Evolutionary conservation across 30 jellyfish, hydroid and myxozoan species (phyloP).

Genomic region (Hydractinia echinata): DNA sequence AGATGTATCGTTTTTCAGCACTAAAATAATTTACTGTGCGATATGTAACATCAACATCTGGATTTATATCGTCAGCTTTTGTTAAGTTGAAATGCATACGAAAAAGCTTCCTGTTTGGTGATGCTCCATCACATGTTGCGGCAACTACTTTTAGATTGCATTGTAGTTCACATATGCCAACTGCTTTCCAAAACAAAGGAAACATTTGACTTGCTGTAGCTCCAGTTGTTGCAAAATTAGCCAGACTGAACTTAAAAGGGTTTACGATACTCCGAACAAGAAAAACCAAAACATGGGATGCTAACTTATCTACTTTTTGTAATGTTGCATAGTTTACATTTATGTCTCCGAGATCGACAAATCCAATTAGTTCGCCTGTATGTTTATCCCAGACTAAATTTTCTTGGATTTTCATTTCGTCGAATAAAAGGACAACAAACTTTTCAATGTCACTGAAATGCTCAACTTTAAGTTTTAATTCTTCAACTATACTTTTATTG

Average conservation of each 20-base stretch:
- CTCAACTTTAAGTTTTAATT: slow-evolving; percentile 27
- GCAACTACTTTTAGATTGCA: too few relatives aligned
- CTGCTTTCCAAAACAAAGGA: slow-evolving; percentile 67
- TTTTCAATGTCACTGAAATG: slow-evolving; percentile 32
- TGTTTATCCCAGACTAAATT: slow-evolving; percentile 75
- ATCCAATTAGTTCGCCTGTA: slow-evolving; percentile 73
- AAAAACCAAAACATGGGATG: slow-evolving; percentile 61
- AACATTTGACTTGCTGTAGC: slow-evolving; percentile 53
- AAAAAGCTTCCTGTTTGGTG: too few relatives aligned
- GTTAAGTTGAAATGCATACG: too few relatives aligned
- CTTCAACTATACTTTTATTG: slow-evolving; percentile 33
- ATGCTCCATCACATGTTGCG: too few relatives aligned
- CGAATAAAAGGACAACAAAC: slow-evolving; percentile 47
- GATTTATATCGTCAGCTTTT: too few relatives aligned
- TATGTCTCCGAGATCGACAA: slow-evolving; percentile 64
- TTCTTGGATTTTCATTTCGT: slow-evolving; percentile 70
- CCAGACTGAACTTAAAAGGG: slow-evolving; percentile 55
- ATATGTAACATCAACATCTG: too few relatives aligned
- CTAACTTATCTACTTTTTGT: slow-evolving; percentile 36
- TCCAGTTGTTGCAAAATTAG: slow-evolving; percentile 66
- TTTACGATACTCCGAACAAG: slow-evolving; percentile 51
- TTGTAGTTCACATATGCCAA: slow-evolving; percentile 40
- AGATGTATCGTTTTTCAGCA: too few relatives aligned
- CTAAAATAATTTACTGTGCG: too few relatives aligned
- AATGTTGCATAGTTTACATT: slow-evolving; percentile 53